phyloP scores from a whole-genome alignment of 1,140 invertebrate genomes.

The Microplitis demolitor region DNA sequence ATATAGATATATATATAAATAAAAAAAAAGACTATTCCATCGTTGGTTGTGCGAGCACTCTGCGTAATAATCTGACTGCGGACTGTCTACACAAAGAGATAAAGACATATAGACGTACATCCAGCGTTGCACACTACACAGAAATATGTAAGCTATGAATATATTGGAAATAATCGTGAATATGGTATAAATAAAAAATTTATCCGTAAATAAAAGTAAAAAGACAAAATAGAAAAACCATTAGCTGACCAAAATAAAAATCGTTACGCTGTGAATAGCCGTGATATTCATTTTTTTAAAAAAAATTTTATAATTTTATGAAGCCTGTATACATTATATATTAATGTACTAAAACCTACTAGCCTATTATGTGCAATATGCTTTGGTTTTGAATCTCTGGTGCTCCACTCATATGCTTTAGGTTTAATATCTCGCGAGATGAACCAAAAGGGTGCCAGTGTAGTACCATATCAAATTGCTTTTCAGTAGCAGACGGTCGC shows the following conservation, averaged over 20 bases:
- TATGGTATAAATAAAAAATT: neutral
- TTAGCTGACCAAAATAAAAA: neutral
- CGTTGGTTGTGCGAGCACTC: constrained; percentile 12
- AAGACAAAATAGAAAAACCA: neutral
- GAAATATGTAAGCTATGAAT: neutral
- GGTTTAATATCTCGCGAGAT: neutral
- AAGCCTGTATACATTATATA: neutral
- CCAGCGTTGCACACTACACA: neutral
- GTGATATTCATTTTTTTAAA: too few relatives aligned
- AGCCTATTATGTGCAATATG: too few relatives aligned
- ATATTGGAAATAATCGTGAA: constrained; percentile 16
- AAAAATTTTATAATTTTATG: too few relatives aligned
- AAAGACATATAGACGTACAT: neutral
- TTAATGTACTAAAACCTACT: too few relatives aligned
- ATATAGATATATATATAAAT: neutral
- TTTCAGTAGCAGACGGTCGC: constrained; percentile 38
- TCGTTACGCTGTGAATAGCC: neutral
- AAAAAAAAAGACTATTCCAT: constrained; percentile 1
- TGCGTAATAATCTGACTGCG: constrained; percentile 19
- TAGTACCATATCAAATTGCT: constrained; percentile 42
- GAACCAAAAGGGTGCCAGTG: neutral
- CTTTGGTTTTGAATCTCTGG: too few relatives aligned
- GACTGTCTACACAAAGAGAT: constrained; percentile 8
- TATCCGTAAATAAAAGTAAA: neutral
- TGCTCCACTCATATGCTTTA: neutral